phyloP scores from a whole-genome alignment of 2,797 vertebrate genomes.

The Enteromius unitaeniatus region DNA sequence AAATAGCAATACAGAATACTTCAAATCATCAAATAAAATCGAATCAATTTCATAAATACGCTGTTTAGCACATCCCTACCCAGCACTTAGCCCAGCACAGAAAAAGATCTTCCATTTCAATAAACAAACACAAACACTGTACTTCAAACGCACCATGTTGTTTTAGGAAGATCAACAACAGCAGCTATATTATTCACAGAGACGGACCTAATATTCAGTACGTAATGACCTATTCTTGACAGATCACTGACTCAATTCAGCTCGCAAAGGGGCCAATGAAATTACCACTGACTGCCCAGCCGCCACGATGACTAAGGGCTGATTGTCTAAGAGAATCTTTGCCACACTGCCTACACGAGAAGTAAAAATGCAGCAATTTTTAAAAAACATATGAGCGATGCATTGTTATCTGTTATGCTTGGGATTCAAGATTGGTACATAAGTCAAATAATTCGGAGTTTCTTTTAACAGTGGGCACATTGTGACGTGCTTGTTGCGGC shows the following conservation, averaged over 20 bases:
- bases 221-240: constrained; percentile 75
- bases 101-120: constrained; percentile 6
- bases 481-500: constrained; percentile 68
- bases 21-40: not conserved
- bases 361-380: not conserved
- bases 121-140: constrained; percentile 13
- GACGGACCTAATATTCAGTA: constrained; percentile 74
- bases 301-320: constrained; percentile 55
- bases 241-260: constrained; percentile 77
- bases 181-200: constrained; percentile 8
- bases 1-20: not conserved
- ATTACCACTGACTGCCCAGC: constrained; percentile 64
- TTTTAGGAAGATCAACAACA: constrained; percentile 11
- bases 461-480: constrained; percentile 71
- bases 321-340: constrained; percentile 57
- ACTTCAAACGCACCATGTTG: not conserved
- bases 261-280: constrained; percentile 63
- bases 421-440: constrained; percentile 45
- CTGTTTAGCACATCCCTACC: not conserved
- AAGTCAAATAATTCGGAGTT: constrained; percentile 59
- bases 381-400: constrained; percentile 14
- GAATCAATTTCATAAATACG: not conserved
- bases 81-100: not conserved
- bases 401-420: not conserved
- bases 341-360: not conserved